Evolutionary conservation across 1,140 invertebrate species (phyloP).

Genomic region (Colletes latitarsis): DNA sequence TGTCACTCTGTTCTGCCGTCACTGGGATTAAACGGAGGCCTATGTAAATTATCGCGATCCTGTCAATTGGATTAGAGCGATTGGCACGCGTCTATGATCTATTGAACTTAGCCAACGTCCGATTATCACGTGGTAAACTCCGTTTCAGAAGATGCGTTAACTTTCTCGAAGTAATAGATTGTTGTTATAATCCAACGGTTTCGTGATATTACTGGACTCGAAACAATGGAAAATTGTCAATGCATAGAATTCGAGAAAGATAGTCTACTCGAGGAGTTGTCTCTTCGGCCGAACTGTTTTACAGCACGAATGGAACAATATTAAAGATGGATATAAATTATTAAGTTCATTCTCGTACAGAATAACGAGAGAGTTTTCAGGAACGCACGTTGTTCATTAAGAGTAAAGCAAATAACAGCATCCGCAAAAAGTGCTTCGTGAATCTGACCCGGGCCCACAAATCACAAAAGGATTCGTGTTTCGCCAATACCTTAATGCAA

Average conservation of each 20-base stretch:
- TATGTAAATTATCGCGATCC: conserved; percentile 46
- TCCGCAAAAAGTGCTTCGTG: background rate
- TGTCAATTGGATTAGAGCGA: conserved; percentile 32
- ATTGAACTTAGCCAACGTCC: conserved; percentile 16
- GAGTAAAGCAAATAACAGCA: background rate
- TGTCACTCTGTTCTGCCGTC: conserved; percentile 14
- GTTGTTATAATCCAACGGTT: background rate
- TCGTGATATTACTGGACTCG: background rate
- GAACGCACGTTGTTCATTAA: background rate
- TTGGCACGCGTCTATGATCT: background rate
- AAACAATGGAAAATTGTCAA: background rate
- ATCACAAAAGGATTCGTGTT: conserved; percentile 16
- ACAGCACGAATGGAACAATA: background rate
- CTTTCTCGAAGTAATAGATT: background rate
- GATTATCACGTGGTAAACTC: conserved; percentile 15
- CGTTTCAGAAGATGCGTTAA: background rate
- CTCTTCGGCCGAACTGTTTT: background rate
- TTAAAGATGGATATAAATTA: too few species aligned
- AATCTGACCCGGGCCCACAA: background rate
- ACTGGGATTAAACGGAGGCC: conserved; percentile 30
- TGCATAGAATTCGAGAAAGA: too few species aligned
- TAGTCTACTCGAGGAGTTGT: background rate
- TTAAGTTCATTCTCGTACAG: too few species aligned
- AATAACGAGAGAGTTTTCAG: too few species aligned
- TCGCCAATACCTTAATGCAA: background rate